Base-by-base conservation (phyloP, 2,113 vertebrate species). In the Reinhardtius hippoglossoides region DNA sequence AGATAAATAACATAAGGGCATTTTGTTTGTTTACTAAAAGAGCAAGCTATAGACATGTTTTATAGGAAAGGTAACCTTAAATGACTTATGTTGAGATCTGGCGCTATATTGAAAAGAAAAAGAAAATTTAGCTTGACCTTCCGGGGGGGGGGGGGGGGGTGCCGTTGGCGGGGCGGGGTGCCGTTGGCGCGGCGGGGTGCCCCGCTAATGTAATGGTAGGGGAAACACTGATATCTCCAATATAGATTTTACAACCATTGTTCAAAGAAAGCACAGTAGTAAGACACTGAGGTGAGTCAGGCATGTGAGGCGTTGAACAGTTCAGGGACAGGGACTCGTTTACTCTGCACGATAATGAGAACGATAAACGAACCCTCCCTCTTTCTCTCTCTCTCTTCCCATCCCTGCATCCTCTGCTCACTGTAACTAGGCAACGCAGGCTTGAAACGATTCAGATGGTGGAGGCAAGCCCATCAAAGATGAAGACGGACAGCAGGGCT, bases 341-440 rank as follows among this genome's bases (percentile, higher is more conserved):
- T 84, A 82, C 52, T 65, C 67, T 59, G 67, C 72, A 72, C 31
- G 74, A 74, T 71, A 40, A 80, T 63, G 65, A 78, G 54, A 73
- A 27, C 52, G 40, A 56, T 42, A 77, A 74, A 79, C 80, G 78
- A 71, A 46, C 69, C 85, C 66, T 55, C 56, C 37, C 9, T 9
- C 31, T 79, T 68, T 84, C 81, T 31, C 0, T 31, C 68, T 55
- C 46, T 40, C 68, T 84, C 81, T 64, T 79, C 78, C 86, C 83
- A 76, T 54, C 68, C 74, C 72, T 59, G 54, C 74, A 88, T 88
- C 81, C 44, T 88, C 87, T 73, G 74, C 82, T 89, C 78, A 1
- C 76, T 61, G 93, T 93, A 89, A 63, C 91, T 74, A 94, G 86
- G 93, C 90, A 92, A 94, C 92, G 21, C 74, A 20, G 72, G 74